Evolutionary conservation across 1,140 invertebrate species (phyloP).

Genomic region (Globodera ellingtonae): DNA sequence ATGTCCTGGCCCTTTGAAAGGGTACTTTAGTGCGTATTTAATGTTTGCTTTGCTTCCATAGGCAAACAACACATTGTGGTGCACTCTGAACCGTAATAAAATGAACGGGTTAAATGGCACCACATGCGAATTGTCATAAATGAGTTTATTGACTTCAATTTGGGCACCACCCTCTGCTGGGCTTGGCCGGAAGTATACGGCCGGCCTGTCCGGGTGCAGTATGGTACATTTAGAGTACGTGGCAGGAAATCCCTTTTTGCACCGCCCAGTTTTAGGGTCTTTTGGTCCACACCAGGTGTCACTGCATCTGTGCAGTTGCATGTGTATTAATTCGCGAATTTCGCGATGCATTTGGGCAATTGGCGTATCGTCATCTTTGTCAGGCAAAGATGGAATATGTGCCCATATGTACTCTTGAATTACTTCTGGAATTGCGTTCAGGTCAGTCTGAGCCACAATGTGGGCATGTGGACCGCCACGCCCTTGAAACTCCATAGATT

Average conservation of each 20-base stretch:
- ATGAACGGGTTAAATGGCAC: constrained; percentile 6
- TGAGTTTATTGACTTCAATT: too few relatives aligned
- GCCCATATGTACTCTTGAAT: constrained; percentile 8
- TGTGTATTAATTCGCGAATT: not conserved
- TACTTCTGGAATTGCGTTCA: not conserved
- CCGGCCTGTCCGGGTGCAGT: not conserved
- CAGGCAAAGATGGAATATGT: not conserved
- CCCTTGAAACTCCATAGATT: constrained; percentile 8
- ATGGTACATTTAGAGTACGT: not conserved
- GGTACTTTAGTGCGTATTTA: not conserved
- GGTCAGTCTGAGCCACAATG: not conserved
- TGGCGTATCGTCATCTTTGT: not conserved
- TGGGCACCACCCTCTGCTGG: too few relatives aligned
- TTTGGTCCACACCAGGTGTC: not conserved
- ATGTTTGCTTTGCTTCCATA: not conserved
- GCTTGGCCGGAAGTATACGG: constrained; percentile 2
- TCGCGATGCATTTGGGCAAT: constrained; percentile 4
- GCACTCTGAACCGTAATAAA: too few relatives aligned
- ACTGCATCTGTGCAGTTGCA: constrained; percentile 7
- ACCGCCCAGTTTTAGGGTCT: not conserved
- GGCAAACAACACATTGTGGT: not conserved
- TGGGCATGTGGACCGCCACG: not conserved
- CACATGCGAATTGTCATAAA: not conserved
- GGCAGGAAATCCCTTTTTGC: constrained; percentile 10
- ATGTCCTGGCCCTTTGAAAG: too few relatives aligned